Conservation (phyloP, 1,140 invertebrate species). For the Campoletis sonorensis region DNA sequence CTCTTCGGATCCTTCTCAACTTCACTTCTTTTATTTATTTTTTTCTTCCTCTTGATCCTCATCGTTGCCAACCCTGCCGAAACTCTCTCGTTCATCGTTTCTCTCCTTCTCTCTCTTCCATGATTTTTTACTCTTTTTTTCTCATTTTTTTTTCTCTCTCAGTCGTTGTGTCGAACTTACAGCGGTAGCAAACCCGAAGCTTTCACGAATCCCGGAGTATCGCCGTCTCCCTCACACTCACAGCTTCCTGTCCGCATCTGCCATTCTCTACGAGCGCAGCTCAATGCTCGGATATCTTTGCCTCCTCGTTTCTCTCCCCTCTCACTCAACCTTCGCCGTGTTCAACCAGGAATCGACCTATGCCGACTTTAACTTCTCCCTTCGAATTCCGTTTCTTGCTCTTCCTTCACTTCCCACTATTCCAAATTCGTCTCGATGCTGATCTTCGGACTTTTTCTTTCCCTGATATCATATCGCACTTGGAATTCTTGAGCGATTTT, state of each 20-base stretch:
- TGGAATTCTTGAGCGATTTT: conserved; percentile 39
- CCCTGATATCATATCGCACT: conserved; percentile 45
- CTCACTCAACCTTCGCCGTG: neutral
- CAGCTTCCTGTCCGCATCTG: conserved; percentile 44
- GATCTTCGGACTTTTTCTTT: conserved; percentile 40
- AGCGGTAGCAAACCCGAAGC: conserved; percentile 22
- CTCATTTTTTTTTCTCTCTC: neutral
- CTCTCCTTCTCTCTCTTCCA: neutral
- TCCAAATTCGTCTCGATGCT: conserved; percentile 45
- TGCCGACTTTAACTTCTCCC: conserved; percentile 39
- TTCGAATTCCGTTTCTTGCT: conserved; percentile 40
- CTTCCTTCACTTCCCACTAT: conserved; percentile 8
- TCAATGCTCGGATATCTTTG: conserved; percentile 47
- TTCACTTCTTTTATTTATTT: conserved; percentile 12
- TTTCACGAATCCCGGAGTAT: conserved; percentile 30
- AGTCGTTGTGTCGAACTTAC: conserved; percentile 16
- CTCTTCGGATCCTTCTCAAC: conserved; percentile 32
- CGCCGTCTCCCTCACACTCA: conserved; percentile 29
- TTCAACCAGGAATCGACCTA: conserved; percentile 42
- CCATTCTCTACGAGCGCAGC: conserved; percentile 37
- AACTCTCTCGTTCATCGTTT: conserved; percentile 15
- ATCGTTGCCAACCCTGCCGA: neutral
- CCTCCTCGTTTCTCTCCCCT: conserved; percentile 32
- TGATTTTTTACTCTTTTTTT: conserved; percentile 24
- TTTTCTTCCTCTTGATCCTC: neutral